Evolutionary conservation across 1,140 invertebrate genomes (phyloP), one percentile per base, ranked within the genome.

Genomic region (Zaprionus inermis): DNA sequence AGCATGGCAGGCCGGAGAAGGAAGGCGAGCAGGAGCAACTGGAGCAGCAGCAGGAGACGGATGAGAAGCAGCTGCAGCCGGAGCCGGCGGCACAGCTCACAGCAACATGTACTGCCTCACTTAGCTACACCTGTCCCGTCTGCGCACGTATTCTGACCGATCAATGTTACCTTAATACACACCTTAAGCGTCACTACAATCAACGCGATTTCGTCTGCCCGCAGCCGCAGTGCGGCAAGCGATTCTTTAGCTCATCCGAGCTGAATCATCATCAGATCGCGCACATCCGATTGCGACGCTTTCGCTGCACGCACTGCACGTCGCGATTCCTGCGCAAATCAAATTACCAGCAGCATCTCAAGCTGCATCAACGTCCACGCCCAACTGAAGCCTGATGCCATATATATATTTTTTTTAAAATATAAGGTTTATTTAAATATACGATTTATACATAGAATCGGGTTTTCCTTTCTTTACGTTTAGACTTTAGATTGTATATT

Each of bases 311-410:
- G 3, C 91, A 95, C 0, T 97, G 96, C 82, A 91, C 93, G 16
- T 95, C 96, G 1, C 95, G 95, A 0, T 97, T 97, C 92, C 95
- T 97, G 30, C 97, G 97, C 90, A 96, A 96, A 7, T 96, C 97
- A 89, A 96, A 97, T 90, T 97, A 95, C 84, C 97, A 97, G 90
- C 97, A 97, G 72, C 97, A 97, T 78, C 93, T 95, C 71, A 93
- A 95, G 5, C 96, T 96, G 84, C 97, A 97, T 86, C 44, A 49
- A 14, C 6, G 24, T 24, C 36, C 28, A 46, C 58, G 30, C 30
- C 30, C 4, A 10, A 20, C 44, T 55, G 18, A 70, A 20, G 38
- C n/a, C 38, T 41, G n/a, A 41, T 51, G 4, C 18, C 16, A 22
- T n/a, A n/a, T n/a, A 24, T 2, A 54, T 24, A 54, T 5, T 7